These are phyloP conservation scores for Channa striata DNA, from an alignment of 2,797 vertebrate species.

Conservation along the genomic window DNA sequence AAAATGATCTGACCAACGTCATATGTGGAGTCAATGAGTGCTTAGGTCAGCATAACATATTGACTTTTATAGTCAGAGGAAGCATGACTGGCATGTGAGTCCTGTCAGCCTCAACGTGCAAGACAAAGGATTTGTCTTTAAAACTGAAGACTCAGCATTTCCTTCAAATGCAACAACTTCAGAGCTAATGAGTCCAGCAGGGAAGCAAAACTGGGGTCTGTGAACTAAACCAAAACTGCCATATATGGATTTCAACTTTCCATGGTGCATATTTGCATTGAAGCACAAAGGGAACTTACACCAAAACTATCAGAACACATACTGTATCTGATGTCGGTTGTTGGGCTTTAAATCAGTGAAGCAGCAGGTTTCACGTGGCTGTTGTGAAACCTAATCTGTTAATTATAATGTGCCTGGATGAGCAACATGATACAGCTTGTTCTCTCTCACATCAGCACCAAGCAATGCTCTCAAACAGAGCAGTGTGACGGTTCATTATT, in stretches of 20 bases:
- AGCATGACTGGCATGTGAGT: constrained; percentile 73
- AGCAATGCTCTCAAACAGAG: not conserved
- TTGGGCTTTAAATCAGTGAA: constrained; percentile 14
- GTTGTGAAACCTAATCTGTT: constrained; percentile 54
- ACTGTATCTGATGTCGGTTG: constrained; percentile 9
- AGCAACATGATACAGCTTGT: constrained; percentile 36
- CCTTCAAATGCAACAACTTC: not conserved
- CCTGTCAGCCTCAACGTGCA: constrained; percentile 26
- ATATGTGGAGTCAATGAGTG: constrained; percentile 36
- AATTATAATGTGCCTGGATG: constrained; percentile 20
- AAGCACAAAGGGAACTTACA: constrained; percentile 19
- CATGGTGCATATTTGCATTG: not conserved
- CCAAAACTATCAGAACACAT: constrained; percentile 1
- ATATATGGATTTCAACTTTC: not conserved
- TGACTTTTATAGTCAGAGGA: constrained; percentile 37
- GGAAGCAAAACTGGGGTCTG: constrained; percentile 1
- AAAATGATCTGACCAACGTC: not conserved
- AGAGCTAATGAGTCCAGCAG: constrained; percentile 13
- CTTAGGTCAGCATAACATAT: constrained; percentile 11
- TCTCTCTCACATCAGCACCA: not conserved
- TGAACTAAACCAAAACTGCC: not conserved
- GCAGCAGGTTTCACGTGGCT: constrained; percentile 52
- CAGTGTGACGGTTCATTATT: constrained; percentile 1
- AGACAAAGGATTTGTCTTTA: constrained; percentile 17
- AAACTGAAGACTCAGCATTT: constrained; percentile 54